These are phyloP conservation scores for Scaptomyza polygonia DNA, from an alignment of 2,888 invertebrate genomes.

Conservation along the genomic window DNA sequence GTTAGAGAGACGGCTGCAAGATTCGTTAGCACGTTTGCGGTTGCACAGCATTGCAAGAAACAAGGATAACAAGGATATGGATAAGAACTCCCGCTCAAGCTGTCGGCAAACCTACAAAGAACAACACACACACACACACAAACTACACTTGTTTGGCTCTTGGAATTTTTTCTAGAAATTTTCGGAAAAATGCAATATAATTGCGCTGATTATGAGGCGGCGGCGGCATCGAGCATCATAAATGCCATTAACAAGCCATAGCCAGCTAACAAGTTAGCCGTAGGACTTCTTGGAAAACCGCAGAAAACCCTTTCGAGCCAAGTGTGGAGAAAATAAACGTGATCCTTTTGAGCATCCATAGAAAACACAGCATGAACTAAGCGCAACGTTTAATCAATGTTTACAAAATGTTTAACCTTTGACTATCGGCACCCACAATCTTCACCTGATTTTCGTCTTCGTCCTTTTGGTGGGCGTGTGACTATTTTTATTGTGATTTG, in stretches of 20 bases:
- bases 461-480: conserved; percentile 57
- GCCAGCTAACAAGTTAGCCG: conserved; percentile 14
- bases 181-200: conserved; percentile 75
- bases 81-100: conserved; percentile 27
- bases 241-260: conserved; percentile 72
- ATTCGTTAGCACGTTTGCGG: conserved; percentile 79
- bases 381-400: conserved; percentile 38
- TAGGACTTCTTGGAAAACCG: conserved; percentile 60
- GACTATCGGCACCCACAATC: conserved; percentile 36
- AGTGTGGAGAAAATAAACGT: conserved; percentile 38
- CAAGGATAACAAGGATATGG: conserved; percentile 70
- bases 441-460: not conserved
- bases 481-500: conserved; percentile 71
- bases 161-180: conserved; percentile 56
- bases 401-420: conserved; percentile 49
- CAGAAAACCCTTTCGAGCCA: conserved; percentile 29
- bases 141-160: conserved; percentile 66
- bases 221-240: conserved; percentile 50
- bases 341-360: conserved; percentile 12
- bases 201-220: conserved; percentile 75
- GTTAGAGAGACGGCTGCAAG: conserved; percentile 49
- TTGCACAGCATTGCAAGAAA: conserved; percentile 42
- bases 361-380: conserved; percentile 50
- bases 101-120: conserved; percentile 69
- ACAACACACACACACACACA: not conserved